Percentiles rank a stretch among this genome's conserved stretches.
Conservation (phyloP, 2,888 invertebrate genomes). For the Parascotia fuliginaria region DNA sequence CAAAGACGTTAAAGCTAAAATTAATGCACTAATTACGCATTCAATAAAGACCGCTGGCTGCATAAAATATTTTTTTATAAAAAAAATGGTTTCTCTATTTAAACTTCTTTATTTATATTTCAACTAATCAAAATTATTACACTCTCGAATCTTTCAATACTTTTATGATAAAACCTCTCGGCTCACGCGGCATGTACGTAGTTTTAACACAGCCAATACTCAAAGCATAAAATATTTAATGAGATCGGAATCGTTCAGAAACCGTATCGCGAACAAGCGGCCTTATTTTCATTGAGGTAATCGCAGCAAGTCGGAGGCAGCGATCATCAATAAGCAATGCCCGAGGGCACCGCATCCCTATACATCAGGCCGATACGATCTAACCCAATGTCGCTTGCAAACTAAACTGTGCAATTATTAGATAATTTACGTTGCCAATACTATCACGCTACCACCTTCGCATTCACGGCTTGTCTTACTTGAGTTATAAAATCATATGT, state of each 20-base stretch:
- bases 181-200: too few species aligned
- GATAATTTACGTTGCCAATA: conserved; percentile 32
- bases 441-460: conserved; percentile 10
- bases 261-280: neutral
- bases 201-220: too few species aligned
- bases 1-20: too few species aligned
- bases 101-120: too few species aligned
- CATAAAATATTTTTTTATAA: too few species aligned
- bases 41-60: too few species aligned
- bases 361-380: conserved; percentile 76
- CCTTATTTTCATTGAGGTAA: conserved; percentile 30
- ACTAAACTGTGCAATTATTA: conserved; percentile 68
- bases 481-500: neutral
- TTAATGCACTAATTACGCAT: too few species aligned
- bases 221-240: too few species aligned
- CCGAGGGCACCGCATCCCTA: conserved; percentile 61
- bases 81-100: too few species aligned
- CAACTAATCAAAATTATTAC: too few species aligned
- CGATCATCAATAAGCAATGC: conserved; percentile 63
- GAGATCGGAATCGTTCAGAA: neutral
- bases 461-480: conserved; percentile 2
- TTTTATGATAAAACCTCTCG: too few species aligned
- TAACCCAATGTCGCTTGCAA: conserved; percentile 59
- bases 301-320: conserved; percentile 53
- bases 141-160: too few species aligned